Evolutionary conservation across 2,797 vertebrate genomes (phyloP).

Genomic region (Coranthus polyacanthus): DNA sequence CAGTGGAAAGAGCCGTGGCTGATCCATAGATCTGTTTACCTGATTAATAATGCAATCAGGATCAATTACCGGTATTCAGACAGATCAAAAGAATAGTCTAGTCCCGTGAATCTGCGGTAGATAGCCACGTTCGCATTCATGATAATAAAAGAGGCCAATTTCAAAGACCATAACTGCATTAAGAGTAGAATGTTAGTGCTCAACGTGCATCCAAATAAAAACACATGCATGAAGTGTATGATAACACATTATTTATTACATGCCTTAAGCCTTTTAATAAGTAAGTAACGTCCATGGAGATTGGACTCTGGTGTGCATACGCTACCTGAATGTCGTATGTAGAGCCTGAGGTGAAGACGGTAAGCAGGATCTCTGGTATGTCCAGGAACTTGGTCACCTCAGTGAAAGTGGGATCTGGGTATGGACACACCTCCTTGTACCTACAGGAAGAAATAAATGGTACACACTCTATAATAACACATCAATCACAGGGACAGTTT

Average conservation of each 20-base stretch:
- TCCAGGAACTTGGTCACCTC: slow-evolving; percentile 86
- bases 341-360: slow-evolving; percentile 93
- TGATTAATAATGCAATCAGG: slow-evolving; percentile 79
- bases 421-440: slow-evolving; percentile 96
- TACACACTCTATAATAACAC: background rate
- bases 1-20: slow-evolving; percentile 78
- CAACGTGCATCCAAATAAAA: background rate
- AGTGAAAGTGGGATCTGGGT: slow-evolving; percentile 88
- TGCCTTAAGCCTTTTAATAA: background rate
- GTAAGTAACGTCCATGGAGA: background rate
- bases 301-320: background rate
- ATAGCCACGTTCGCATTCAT: slow-evolving; percentile 17
- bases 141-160: slow-evolving; percentile 1
- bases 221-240: no score
- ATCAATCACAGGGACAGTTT: background rate
- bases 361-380: slow-evolving; percentile 91
- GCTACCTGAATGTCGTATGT: slow-evolving; percentile 95
- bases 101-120: slow-evolving; percentile 45
- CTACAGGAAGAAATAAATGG: slow-evolving; percentile 44
- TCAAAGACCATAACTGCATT: slow-evolving; percentile 24
- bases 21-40: slow-evolving; percentile 84
- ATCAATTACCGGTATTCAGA: slow-evolving; percentile 79
- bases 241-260: no score
- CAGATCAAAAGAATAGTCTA: slow-evolving; percentile 69
- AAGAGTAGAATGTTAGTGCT: background rate